phyloP scores from a whole-genome alignment of 2,113 vertebrate species.

The Galemys pyrenaicus region DNA sequence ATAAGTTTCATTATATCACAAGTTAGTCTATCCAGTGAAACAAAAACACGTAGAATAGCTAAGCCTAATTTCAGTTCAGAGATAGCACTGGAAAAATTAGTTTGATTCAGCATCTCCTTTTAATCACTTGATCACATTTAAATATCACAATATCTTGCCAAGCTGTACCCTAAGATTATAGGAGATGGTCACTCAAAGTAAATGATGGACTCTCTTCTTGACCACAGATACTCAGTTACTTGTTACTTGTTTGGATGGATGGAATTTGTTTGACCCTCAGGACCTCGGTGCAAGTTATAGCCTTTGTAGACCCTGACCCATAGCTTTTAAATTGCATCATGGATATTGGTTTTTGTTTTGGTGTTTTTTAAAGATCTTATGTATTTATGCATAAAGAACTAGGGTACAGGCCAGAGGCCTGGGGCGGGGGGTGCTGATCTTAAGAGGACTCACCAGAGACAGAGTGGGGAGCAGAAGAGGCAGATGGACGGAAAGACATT shows the following conservation, averaged over 20 bases:
- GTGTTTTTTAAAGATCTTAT: no score
- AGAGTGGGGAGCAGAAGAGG: no score
- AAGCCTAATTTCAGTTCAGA: neutral
- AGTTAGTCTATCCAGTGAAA: neutral
- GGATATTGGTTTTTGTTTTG: neutral
- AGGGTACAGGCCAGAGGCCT: no score
- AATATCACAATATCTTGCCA: neutral
- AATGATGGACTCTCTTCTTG: neutral
- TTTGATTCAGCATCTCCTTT: constrained; percentile 45
- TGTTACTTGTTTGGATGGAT: neutral
- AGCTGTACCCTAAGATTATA: neutral
- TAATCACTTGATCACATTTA: neutral
- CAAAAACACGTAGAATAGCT: neutral
- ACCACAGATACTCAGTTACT: neutral
- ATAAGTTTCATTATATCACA: constrained; percentile 52
- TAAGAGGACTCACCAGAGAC: no score
- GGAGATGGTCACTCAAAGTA: neutral
- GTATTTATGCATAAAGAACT: no score
- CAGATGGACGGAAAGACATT: no score
- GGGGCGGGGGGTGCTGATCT: no score
- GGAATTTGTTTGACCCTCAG: neutral
- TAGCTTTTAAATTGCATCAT: neutral
- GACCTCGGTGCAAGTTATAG: neutral
- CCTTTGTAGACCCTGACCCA: neutral
- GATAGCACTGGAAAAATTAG: neutral